A percentile compares a stretch with the other conserved stretches of the same genome.
Conservation (phyloP, 2,888 invertebrate species). For the Hoplodrina blanda region DNA sequence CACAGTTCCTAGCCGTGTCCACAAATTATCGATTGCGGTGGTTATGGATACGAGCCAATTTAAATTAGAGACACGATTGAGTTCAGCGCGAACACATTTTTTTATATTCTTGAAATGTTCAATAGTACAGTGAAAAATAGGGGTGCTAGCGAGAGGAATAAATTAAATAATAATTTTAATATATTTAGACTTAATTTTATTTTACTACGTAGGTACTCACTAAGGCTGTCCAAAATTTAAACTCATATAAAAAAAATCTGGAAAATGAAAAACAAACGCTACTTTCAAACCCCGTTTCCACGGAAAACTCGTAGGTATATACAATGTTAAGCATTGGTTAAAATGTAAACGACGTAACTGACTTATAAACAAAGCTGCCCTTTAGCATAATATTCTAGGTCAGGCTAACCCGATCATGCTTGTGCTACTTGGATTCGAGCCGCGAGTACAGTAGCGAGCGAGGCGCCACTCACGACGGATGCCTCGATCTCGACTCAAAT, state of each 20-base stretch:
- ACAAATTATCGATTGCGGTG: conserved; percentile 37
- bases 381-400: conserved; percentile 40
- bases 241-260: not conserved
- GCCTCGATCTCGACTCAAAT: not conserved
- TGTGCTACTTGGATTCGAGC: not conserved
- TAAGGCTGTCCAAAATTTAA: not conserved
- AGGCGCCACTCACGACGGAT: conserved; percentile 9
- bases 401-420: conserved; percentile 12
- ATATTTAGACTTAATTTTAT: no score
- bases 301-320: conserved; percentile 3
- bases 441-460: conserved; percentile 28
- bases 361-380: conserved; percentile 38
- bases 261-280: not conserved
- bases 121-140: no score
- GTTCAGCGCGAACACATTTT: not conserved
- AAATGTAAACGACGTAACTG: conserved; percentile 14
- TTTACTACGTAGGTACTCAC: not conserved
- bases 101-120: not conserved
- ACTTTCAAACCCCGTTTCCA: not conserved
- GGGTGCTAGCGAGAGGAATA: no score
- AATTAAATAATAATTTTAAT: no score
- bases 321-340: not conserved
- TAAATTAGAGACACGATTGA: conserved; percentile 13
- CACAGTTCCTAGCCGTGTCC: not conserved
- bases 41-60: conserved; percentile 50